Percentiles rank a stretch among this genome's conserved stretches.
Evolutionary conservation across 2,888 invertebrate genomes (phyloP).

Genomic region (Cheilosia scutellata): DNA sequence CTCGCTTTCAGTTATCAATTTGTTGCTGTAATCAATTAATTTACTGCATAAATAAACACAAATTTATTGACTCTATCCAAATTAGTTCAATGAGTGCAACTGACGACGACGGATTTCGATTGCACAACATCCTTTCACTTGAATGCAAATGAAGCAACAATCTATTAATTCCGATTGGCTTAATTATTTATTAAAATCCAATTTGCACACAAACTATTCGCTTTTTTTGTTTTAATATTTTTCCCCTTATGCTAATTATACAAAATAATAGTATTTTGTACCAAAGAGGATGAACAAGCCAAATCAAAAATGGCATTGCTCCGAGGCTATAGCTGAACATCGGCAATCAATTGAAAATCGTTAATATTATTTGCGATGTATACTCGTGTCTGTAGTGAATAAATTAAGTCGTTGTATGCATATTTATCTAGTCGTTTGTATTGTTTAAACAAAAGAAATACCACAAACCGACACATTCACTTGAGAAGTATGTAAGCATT

Average conservation of each 20-base stretch:
- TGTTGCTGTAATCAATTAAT: neutral
- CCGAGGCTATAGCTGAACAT: too few relatives aligned
- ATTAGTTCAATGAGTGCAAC: conserved; percentile 1
- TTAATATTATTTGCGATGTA: conserved; percentile 20
- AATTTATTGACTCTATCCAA: neutral
- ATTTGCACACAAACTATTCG: conserved; percentile 22
- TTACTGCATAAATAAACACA: neutral
- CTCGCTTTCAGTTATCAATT: neutral
- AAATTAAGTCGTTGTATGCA: conserved; percentile 6
- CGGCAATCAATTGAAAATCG: neutral
- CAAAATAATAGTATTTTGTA: neutral
- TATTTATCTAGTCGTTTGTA: conserved; percentile 4
- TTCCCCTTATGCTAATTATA: neutral
- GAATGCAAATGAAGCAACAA: neutral
- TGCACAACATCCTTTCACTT: conserved; percentile 34
- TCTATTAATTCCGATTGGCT: neutral
- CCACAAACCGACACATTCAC: neutral
- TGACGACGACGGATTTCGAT: neutral
- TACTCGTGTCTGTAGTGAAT: conserved; percentile 24
- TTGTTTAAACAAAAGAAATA: neutral
- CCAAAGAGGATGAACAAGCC: neutral
- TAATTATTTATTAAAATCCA: conserved; percentile 11
- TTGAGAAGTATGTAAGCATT: neutral
- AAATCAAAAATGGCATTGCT: too few relatives aligned
- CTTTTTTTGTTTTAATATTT: neutral